These are phyloP conservation scores for Sarcoramphus papa DNA, from an alignment of 2,797 vertebrate genomes.

Conservation along the genomic window DNA sequence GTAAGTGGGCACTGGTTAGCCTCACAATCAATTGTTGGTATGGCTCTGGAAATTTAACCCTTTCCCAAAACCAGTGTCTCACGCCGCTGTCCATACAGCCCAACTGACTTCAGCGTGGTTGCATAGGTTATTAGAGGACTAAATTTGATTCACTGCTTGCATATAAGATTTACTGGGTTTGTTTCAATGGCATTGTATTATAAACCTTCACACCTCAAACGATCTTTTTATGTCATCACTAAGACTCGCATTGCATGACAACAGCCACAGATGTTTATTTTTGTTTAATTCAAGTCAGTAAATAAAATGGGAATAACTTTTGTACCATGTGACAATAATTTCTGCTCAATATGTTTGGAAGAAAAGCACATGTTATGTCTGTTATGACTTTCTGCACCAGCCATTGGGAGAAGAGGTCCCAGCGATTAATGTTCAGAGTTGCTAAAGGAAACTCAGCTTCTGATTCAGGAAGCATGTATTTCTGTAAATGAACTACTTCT, in stretches of 20 bases:
- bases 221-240: background rate
- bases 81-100: background rate
- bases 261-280: background rate
- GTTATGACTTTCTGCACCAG: background rate
- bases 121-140: background rate
- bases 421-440: background rate
- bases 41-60: background rate
- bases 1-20: background rate
- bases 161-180: background rate
- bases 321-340: constrained; percentile 26
- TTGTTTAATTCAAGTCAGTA: constrained; percentile 55
- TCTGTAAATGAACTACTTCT: background rate
- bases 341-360: background rate
- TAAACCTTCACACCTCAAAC: constrained; percentile 43
- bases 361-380: background rate
- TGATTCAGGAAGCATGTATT: background rate
- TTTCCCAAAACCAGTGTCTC: background rate
- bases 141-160: background rate
- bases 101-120: background rate
- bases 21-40: background rate
- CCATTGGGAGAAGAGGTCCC: background rate
- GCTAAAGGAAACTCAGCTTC: background rate
- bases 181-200: constrained; percentile 37
- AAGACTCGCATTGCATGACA: background rate
- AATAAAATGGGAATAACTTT: constrained; percentile 61